Evolutionary conservation across 64 coral and sea anemone genomes (phyloP).

Genomic region (Porites australiensis): DNA sequence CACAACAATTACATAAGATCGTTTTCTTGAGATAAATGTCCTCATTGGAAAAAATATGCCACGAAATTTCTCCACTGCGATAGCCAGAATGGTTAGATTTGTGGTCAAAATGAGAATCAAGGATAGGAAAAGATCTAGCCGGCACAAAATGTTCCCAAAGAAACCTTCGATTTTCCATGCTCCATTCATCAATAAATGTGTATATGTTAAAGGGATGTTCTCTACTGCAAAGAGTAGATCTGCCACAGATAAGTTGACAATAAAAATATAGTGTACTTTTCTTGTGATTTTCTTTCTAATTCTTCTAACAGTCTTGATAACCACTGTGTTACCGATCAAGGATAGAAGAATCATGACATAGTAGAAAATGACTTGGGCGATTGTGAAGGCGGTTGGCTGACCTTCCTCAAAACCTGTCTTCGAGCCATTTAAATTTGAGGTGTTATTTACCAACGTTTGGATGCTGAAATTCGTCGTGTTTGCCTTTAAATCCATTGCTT

Average conservation of each 20-base stretch:
- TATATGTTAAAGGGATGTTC: background rate
- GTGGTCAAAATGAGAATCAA: background rate
- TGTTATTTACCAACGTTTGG: no score
- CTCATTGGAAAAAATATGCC: slow-evolving; percentile 1
- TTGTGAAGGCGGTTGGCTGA: background rate
- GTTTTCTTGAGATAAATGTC: background rate
- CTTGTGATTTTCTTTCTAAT: background rate
- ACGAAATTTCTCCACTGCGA: slow-evolving; percentile 4
- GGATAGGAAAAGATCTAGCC: slow-evolving; percentile 1
- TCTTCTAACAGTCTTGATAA: background rate
- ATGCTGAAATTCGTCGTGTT: no score
- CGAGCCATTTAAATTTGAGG: no score
- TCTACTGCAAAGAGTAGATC: background rate
- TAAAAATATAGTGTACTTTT: background rate
- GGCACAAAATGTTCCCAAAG: background rate
- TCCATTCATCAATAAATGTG: background rate
- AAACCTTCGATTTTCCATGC: background rate
- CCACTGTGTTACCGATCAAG: background rate
- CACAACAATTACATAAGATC: background rate
- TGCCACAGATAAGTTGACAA: slow-evolving; percentile 5
- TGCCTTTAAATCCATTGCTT: no score
- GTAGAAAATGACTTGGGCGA: background rate
- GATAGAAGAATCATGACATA: background rate
- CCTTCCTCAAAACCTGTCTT: no score
- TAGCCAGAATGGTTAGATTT: slow-evolving; percentile 34